phyloP scores from a whole-genome alignment of 2,888 invertebrate species.

The Phyllotreta striolata region DNA sequence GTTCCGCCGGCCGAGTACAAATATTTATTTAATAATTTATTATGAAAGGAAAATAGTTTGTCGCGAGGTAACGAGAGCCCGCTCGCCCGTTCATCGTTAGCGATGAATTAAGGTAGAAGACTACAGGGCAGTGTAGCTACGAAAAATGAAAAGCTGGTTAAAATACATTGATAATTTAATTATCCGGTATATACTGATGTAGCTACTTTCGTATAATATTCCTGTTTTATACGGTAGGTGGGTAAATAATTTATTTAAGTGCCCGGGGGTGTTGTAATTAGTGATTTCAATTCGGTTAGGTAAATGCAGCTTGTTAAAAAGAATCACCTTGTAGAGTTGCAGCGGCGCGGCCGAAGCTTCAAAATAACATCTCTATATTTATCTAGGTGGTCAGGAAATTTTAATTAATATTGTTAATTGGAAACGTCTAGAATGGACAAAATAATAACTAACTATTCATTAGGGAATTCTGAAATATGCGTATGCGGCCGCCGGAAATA shows the following conservation, averaged over 20 bases:
- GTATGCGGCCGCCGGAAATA: slow-evolving; percentile 44
- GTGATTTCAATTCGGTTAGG: background rate
- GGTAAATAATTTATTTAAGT: too few relatives aligned
- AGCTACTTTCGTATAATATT: background rate
- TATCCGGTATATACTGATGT: background rate
- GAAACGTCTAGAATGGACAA: slow-evolving; percentile 55
- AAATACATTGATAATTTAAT: slow-evolving; percentile 16
- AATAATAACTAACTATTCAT: slow-evolving; percentile 53
- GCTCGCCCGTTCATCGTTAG: slow-evolving; percentile 10
- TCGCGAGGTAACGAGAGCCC: slow-evolving; percentile 32
- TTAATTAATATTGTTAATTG: slow-evolving; percentile 59
- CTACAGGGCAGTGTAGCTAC: slow-evolving; percentile 18
- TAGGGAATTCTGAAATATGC: slow-evolving; percentile 49
- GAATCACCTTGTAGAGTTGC: slow-evolving; percentile 25
- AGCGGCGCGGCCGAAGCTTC: slow-evolving; percentile 26
- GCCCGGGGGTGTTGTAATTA: too few relatives aligned
- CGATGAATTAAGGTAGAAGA: slow-evolving; percentile 25
- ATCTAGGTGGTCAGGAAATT: slow-evolving; percentile 57
- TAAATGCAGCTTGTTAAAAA: background rate
- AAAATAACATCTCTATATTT: slow-evolving; percentile 53
- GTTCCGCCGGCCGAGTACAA: slow-evolving; percentile 39
- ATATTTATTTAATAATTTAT: slow-evolving; percentile 53
- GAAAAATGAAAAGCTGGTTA: background rate
- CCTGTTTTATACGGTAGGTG: too few relatives aligned
- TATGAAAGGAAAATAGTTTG: slow-evolving; percentile 51